These are phyloP conservation scores for Hypanus sabinus DNA, from an alignment of 2,113 vertebrate species.

Conservation along the genomic window DNA sequence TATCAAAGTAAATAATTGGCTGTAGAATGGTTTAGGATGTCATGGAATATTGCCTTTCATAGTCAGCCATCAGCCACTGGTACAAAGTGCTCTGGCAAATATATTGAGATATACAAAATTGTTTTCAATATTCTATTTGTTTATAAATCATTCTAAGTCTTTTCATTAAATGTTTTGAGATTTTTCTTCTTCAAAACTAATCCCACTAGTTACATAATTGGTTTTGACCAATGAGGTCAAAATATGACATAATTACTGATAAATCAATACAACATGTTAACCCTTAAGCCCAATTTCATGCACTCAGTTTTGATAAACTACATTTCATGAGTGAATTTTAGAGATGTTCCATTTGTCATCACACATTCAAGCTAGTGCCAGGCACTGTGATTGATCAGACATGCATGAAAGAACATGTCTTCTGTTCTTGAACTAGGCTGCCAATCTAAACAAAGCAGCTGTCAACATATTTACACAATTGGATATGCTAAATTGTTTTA, in stretches of 20 bases:
- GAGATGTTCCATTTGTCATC: neutral
- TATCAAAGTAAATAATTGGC: neutral
- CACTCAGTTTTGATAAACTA: neutral
- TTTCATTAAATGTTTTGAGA: neutral
- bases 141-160: neutral
- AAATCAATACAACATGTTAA: neutral
- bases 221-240: neutral
- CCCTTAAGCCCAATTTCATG: neutral
- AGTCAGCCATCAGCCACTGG: neutral
- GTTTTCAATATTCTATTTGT: neutral
- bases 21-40: neutral
- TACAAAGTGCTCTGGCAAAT: neutral
- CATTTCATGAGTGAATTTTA: neutral
- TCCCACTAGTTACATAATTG: neutral
- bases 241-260: neutral
- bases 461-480: neutral
- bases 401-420: neutral
- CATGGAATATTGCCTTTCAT: neutral
- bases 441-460: slow-evolving; percentile 14
- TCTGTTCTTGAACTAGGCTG: neutral
- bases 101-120: neutral
- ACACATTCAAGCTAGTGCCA: neutral
- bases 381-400: neutral
- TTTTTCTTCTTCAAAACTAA: neutral
- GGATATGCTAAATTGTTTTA: neutral